Evolutionary conservation across 2,797 vertebrate species (phyloP).

Genomic region (Gallinago solitaria): DNA sequence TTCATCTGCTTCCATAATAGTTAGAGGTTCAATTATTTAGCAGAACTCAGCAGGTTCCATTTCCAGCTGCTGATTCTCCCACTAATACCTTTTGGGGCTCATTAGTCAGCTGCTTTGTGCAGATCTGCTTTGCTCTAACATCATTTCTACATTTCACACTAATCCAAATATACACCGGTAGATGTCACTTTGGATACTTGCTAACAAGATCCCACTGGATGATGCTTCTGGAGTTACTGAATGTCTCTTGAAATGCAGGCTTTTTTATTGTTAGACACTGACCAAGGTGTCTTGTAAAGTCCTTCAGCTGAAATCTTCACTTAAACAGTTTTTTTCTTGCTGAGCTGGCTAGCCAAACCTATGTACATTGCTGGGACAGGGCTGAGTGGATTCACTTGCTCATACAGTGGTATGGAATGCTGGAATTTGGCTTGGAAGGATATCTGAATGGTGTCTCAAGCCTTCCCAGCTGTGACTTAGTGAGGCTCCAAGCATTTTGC

Average conservation of each 20-base stretch:
- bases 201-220: not conserved
- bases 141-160: not conserved
- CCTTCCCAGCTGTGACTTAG: not conserved
- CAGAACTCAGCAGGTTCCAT: not conserved
- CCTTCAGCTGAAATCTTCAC: not conserved
- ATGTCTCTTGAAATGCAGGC: not conserved
- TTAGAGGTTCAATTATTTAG: not conserved
- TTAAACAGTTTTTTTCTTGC: not conserved
- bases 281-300: not conserved
- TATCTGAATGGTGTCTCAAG: not conserved
- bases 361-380: not conserved
- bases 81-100: not conserved
- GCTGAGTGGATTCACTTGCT: not conserved
- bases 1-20: not conserved
- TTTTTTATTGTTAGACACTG: not conserved
- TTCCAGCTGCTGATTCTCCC: not conserved
- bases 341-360: not conserved
- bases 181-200: conserved; percentile 40
- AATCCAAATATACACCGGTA: conserved; percentile 18
- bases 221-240: not conserved
- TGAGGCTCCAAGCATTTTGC: not conserved
- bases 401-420: not conserved
- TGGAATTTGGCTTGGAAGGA: not conserved
- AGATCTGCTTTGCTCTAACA: not conserved
- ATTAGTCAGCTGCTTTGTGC: not conserved